Evolutionary conservation across 2,888 invertebrate species (phyloP), one percentile per base, ranked within the genome.

Genomic region (Chromoteleia sp.): DNA sequence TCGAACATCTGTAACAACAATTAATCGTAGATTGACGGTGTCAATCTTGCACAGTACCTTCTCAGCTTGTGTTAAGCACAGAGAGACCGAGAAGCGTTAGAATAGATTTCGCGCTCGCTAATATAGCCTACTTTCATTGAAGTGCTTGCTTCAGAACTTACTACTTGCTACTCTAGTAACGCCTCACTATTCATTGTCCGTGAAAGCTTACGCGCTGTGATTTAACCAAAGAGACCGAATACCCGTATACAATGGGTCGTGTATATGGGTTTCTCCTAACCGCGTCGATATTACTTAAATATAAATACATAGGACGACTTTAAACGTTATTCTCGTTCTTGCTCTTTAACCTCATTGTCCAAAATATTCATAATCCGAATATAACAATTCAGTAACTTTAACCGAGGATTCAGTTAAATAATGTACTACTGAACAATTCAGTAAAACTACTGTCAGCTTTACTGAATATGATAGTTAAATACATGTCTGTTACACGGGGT

Each of bases 51-150:
- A 14, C 12, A 12, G 6, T 12, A 14, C 12, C 39, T 39, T n/a
- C 14, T 39, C 39, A 12, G 2, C 3, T 14, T 14, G 14, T 39
- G 39, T 10, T 76, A 48, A 48, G 12, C 21, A 25, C 2, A 25
- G 1, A 36, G 19, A 45, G 8, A 17, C 1, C 30, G 33, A 14
- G n/a, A 21, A 30, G 5, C 12, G 17, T 17, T 14, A 12, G 3
- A 52, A 14, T 29, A 30, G 33, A 21, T 39, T 58, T 39, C 12
- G 15, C 39, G n/a, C 56, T 58, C 19, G 10, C 41, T 59, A 43
- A 43, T 59, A 29, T 39, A 59, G 41, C 59, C 59, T 41, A 59
- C 21, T 59, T 59, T 41, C 29, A 29, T 59, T 41, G 4, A 36
- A 36, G 21, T 39, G 58, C 39, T 25, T 58, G 41, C n/a, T n/a